phyloP scores from a whole-genome alignment of 2,113 vertebrate genomes.

The Talpa occidentalis region DNA sequence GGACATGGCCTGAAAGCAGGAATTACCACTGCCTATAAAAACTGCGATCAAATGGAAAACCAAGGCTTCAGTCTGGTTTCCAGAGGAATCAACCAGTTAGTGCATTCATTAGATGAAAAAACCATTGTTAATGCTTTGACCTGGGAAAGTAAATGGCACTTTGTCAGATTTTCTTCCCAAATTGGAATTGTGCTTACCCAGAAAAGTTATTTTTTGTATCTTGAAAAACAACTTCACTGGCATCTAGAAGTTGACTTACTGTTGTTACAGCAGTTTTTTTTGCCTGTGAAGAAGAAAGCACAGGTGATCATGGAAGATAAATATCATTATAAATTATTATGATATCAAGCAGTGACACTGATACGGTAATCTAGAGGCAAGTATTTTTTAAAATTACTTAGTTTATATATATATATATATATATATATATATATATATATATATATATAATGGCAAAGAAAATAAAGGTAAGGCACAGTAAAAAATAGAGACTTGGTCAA shows the following conservation, averaged over 20 bases:
- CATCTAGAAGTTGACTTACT: conserved; percentile 80
- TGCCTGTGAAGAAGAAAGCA: conserved; percentile 63
- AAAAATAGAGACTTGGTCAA: not conserved
- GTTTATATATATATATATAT: not conserved
- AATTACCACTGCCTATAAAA: not conserved
- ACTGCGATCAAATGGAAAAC: not conserved
- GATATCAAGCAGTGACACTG: not conserved
- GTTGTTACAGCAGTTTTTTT: conserved; percentile 70
- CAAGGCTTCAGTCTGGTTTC: not conserved
- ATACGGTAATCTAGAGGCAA: not conserved
- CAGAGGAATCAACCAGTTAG: not conserved
- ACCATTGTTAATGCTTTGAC: not conserved
- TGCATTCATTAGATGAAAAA: not conserved
- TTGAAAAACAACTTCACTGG: conserved; percentile 59
- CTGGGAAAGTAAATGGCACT: not conserved
- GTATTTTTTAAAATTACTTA: not conserved
- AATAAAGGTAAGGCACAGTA: not conserved
- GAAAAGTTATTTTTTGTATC: not conserved
- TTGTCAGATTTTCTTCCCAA: conserved; percentile 28
- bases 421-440: not conserved
- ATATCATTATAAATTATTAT: not conserved
- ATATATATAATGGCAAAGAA: not conserved
- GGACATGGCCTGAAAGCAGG: not conserved
- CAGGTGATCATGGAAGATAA: not conserved
- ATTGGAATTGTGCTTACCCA: conserved; percentile 70